Conservation (phyloP, 2,113 vertebrate species). For the Leucosticte australis region DNA sequence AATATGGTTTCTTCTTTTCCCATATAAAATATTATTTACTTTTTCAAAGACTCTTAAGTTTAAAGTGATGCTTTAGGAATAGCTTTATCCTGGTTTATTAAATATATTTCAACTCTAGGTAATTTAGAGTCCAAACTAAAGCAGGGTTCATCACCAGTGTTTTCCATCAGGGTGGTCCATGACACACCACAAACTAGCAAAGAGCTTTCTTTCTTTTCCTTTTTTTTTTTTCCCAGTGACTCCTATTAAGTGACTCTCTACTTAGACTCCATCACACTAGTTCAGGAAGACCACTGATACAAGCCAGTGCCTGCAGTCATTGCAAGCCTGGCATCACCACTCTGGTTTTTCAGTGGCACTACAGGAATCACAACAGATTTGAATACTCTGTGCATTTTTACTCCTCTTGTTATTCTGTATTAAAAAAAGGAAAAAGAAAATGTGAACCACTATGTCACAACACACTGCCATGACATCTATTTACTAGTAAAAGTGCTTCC, state of each 20-base stretch:
- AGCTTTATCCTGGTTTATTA: neutral
- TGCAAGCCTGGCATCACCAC: neutral
- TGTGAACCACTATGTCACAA: neutral
- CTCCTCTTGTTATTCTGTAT: neutral
- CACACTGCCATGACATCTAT: neutral
- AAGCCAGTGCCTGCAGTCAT: neutral
- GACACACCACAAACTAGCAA: neutral
- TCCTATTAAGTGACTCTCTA: neutral
- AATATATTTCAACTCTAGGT: neutral
- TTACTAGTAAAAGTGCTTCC: neutral
- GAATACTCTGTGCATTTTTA: neutral
- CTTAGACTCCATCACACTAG: neutral
- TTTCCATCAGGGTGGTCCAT: neutral
- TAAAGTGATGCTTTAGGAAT: neutral
- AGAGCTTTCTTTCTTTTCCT: neutral
- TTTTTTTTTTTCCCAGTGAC: neutral
- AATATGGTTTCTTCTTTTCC: neutral
- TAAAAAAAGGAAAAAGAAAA: neutral
- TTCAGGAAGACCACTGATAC: neutral
- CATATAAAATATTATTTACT: neutral
- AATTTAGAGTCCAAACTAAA: neutral
- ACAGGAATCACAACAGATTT: neutral
- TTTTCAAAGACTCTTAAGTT: neutral
- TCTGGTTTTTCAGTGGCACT: neutral
- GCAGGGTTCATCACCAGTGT: neutral